Evolutionary conservation across 2,888 invertebrate genomes (phyloP), one percentile per base, ranked within the genome.

Genomic region (Busseola fusca): DNA sequence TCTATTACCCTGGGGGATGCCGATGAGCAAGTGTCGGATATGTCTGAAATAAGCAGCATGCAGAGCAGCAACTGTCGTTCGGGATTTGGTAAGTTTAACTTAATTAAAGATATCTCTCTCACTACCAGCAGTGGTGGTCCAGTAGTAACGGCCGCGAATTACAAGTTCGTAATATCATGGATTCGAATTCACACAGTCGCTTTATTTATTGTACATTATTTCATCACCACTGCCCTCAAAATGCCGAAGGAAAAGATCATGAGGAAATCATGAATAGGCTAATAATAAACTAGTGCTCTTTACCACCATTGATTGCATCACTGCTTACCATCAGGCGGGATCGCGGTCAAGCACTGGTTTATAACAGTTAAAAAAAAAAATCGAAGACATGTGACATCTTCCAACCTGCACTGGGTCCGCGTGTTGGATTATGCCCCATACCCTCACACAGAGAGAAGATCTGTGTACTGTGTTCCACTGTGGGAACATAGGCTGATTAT

Each of bases 1-100:
- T 87, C 89, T 7, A 87, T 88, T 1, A 94, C 89, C 74, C 85
- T 90, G 2, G 92, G 91, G 1, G 94, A 96, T 63, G 80, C 89
- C 4, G 96, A 96, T 12, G 96, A 96, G 50, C 94, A 94, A 76
- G 92, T 91, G 1, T 95, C 95, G 0, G 96, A 96, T 78, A 88
- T 95, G 64, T 96, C 96, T 16, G 96, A 96, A 84, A 86, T 92
- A 27, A 96, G 96, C 63, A 96, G 96, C 80, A 91, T 96, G 59
- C 96, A 96, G 62, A 96, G 96, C 66, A 96, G 96, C 78, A 93
- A 95, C 81, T 96, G 96, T 84, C 94, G 96, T 52, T 96, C 96
- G 4, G 96, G 96, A 63, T 93, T 96, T 82, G 95, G 95, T 96
- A 88, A 92, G 91, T 74, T 50, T 27, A 54, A 54, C 6, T 69